A percentile compares a stretch with the other conserved stretches of the same genome.
phyloP scores from a whole-genome alignment of 2,797 vertebrate genomes.

The Lutjanus campechanus region DNA sequence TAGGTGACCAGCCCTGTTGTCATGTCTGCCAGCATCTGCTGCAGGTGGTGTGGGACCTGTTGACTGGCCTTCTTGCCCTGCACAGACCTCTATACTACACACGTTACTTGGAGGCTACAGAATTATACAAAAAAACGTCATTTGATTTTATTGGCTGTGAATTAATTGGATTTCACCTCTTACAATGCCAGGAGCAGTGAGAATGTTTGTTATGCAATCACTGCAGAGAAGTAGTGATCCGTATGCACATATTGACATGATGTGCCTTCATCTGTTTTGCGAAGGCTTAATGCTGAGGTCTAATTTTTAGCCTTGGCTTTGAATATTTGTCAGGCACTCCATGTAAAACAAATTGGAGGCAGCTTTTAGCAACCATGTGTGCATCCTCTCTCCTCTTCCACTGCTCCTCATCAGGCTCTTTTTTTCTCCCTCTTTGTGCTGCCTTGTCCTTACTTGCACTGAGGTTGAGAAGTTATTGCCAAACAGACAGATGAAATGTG shows the following conservation, averaged over 20 bases:
- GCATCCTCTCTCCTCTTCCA: neutral
- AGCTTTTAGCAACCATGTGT: constrained; percentile 19
- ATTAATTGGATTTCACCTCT: constrained; percentile 32
- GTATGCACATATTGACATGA: constrained; percentile 43
- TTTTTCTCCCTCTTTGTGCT: neutral
- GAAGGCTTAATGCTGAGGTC: constrained; percentile 34
- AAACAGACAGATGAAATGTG: constrained; percentile 48
- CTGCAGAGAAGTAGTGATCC: constrained; percentile 28
- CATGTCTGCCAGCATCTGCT: constrained; percentile 10
- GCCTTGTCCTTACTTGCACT: constrained; percentile 42
- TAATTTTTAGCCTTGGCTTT: constrained; percentile 41
- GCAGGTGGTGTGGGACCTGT: neutral
- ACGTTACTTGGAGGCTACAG: neutral
- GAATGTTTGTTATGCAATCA: constrained; percentile 35
- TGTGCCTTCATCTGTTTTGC: constrained; percentile 39
- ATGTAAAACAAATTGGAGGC: constrained; percentile 40
- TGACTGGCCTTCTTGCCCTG: neutral
- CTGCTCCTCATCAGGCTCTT: neutral
- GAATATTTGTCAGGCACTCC: constrained; percentile 49
- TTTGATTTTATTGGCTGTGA: constrained; percentile 34
- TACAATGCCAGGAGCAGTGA: neutral
- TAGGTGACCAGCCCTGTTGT: neutral
- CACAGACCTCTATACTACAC: neutral
- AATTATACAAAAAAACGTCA: constrained; percentile 19
- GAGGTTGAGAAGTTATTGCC: constrained; percentile 43